Base-by-base conservation (phyloP, 2,888 invertebrate genomes). In the Oligia fasciuncula region DNA sequence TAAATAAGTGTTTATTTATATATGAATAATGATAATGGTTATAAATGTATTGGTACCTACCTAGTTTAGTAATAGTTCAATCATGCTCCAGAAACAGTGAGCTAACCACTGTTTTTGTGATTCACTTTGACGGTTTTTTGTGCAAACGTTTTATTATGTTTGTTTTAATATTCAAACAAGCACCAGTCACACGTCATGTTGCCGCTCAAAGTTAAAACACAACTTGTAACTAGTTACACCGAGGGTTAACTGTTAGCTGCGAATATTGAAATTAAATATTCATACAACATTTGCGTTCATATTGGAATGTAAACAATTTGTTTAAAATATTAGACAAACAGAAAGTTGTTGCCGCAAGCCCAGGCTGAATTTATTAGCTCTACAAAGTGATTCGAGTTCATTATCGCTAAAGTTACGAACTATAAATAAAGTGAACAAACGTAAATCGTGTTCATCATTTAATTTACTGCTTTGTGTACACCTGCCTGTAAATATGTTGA, bases 361-460 rank as follows among this genome's bases (percentile, higher is more conserved):
- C 71, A 60, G 76, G 66, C 65, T 63, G 76, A 82, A 88, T 88
- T 85, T 90, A 88, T 90, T 86, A 88, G 76, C 77, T 78, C 70
- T 77, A 82, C 83, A 85, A 85, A 89, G 84, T 85, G 88, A 86
- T 90, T 90, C 68, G 49, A 83, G 84, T 88, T 89, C 83, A 90
- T 90, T 85, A 86, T 84, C 72, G 77, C 77, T 68, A 69, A 87
- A 89, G 90, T 88, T 88, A 71, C 81, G n/a, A 87, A 85, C 84
- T 85, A 88, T 84, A 85, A 88, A 89, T 85, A 83, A 82, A 82
- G 70, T 60, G 63, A 85, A 87, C 80, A 73, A 81, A 79, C 89
- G 75, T 82, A 87, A 87, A 82, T 76, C 51, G 75, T 75, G 84
- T 63, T 81, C 80, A 83, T 87, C 69, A 86, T 76, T 86, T 83